These are phyloP conservation scores for Mus spicilegus DNA, from an alignment of 2,113 vertebrate genomes.

Conservation along the genomic window DNA sequence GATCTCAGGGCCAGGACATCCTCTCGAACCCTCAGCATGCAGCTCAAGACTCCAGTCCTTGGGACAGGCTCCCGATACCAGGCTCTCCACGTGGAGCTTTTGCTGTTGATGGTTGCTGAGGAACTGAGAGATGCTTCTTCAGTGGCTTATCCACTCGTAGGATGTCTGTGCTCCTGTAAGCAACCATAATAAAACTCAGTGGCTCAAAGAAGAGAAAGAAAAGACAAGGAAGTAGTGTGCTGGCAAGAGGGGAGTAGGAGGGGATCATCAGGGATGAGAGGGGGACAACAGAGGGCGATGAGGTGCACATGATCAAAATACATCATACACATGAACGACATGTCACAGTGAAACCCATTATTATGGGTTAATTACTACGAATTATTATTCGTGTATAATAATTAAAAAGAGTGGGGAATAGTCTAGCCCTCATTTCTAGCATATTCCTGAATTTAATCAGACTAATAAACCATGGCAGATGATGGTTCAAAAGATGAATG, in stretches of 20 bases:
- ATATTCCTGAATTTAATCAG: not conserved
- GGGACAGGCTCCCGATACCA: not conserved
- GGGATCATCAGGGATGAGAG: not conserved
- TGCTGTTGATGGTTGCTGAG: too few species aligned
- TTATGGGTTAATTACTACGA: too few species aligned
- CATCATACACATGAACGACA: not conserved
- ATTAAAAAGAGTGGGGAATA: not conserved
- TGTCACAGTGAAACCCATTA: not conserved
- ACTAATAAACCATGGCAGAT: not conserved
- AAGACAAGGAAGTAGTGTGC: not conserved
- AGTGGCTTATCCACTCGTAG: not conserved
- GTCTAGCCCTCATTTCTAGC: not conserved
- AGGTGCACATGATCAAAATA: not conserved
- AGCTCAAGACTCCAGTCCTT: not conserved
- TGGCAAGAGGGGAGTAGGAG: not conserved
- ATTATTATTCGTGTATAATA: too few species aligned
- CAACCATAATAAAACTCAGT: not conserved
- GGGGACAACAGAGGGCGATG: not conserved
- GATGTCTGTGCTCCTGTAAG: not conserved
- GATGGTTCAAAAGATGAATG: not conserved
- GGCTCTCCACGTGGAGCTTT: not conserved
- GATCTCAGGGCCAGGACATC: not conserved
- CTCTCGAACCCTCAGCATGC: not conserved
- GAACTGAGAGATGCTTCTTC: not conserved
- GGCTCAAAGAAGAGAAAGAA: not conserved